These are phyloP conservation scores for Globicephala melas DNA, from an alignment of 2,113 vertebrate genomes.

Conservation along the genomic window DNA sequence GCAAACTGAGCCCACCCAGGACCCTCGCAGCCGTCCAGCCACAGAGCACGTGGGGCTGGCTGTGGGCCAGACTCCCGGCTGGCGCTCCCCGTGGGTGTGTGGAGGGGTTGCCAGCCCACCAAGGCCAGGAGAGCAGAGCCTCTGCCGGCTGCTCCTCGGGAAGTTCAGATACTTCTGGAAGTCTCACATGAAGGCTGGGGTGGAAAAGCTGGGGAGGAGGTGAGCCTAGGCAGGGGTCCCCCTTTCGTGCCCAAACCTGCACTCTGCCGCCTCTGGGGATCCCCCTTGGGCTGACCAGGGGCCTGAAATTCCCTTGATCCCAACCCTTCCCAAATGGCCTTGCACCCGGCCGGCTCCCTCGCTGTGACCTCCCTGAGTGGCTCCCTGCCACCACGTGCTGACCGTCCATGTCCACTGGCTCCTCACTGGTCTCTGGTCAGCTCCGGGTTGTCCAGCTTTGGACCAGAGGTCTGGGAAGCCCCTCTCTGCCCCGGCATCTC, in stretches of 20 bases:
- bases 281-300: fast-evolving
- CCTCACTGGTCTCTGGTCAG: not conserved
- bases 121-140: not conserved
- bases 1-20: fast-evolving
- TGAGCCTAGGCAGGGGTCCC: not conserved
- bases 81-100: fast-evolving
- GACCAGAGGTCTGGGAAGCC: not conserved
- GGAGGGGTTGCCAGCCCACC: not conserved
- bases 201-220: not conserved
- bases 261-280: not conserved
- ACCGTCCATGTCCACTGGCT: fast-evolving
- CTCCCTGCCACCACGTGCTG: fast-evolving
- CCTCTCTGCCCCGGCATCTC: fast-evolving
- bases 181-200: not conserved
- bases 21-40: fast-evolving
- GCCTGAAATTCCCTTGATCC: not conserved
- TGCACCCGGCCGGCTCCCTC: not conserved
- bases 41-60: not conserved
- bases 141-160: fast-evolving
- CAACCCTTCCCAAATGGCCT: not conserved
- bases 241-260: not conserved
- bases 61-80: fast-evolving
- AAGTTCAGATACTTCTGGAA: not conserved
- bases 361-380: no score
- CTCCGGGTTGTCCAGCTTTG: fast-evolving